Percentiles rank a stretch among this genome's conserved stretches.
phyloP scores from a whole-genome alignment of 2,113 vertebrate genomes.

The Ochotona princeps region DNA sequence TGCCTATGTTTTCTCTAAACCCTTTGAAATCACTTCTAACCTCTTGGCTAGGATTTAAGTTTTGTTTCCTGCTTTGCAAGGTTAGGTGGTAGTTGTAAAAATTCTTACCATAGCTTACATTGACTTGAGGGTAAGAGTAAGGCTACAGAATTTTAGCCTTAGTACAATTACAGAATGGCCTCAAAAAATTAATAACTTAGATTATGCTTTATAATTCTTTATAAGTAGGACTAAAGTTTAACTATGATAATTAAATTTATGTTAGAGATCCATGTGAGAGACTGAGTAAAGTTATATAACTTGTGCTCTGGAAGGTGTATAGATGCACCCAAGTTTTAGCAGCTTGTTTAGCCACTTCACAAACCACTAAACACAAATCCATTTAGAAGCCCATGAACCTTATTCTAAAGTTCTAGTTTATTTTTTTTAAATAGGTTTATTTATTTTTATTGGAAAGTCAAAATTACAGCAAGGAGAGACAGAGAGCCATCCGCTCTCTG shows the following conservation, averaged over 20 bases:
- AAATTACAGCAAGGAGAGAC: too few species aligned
- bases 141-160: not conserved
- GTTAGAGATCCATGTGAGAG: not conserved
- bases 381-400: not conserved
- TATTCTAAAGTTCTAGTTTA: not conserved
- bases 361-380: not conserved
- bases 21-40: slow-evolving; percentile 43
- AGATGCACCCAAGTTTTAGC: not conserved
- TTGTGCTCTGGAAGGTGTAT: not conserved
- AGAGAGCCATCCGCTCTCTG: too few species aligned
- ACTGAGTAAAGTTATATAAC: not conserved
- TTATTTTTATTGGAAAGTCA: too few species aligned
- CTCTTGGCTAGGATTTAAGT: slow-evolving; percentile 50
- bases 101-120: not conserved
- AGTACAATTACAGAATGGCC: too few species aligned
- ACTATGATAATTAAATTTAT: not conserved
- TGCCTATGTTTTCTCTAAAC: not conserved
- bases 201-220: not conserved
- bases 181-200: not conserved
- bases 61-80: slow-evolving; percentile 29
- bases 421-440: too few species aligned
- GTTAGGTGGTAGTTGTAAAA: slow-evolving; percentile 27
- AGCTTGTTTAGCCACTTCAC: not conserved
- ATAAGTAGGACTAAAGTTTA: not conserved
- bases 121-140: slow-evolving; percentile 19